Base-by-base conservation (phyloP, 2,797 vertebrate species). In the Iguana delicatissima region DNA sequence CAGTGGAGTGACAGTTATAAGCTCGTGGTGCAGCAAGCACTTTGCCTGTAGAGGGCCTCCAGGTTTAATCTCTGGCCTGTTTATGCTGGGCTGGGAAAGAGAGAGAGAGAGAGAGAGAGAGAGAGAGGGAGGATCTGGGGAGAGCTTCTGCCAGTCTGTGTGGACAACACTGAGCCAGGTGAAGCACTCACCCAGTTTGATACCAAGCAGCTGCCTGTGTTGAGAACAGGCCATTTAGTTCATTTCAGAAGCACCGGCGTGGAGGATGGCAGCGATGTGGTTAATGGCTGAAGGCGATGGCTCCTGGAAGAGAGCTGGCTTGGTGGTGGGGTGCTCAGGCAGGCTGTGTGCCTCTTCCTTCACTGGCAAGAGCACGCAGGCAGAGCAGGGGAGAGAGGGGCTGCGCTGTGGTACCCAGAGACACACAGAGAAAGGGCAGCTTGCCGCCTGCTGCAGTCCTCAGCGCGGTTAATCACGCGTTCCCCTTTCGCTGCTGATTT, bases 401-500 rank as follows among this genome's bases (percentile, higher is more conserved):
- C 95, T 91, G 93, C 95, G 91, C 50, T 91, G 96, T 90, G 85
- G 93, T 90, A 95, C 95, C 94, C 95, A 88, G 95, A 98, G 97
- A 96, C 93, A 94, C 92, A 93, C 96, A 94, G 96, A 97, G 97
- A 95, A 96, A 95, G 97, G 97, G 94, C 97, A 94, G 94, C 97
- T 96, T 96, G 98, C 97, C 95, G 97, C 97, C 97, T 95, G 97
- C 97, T 95, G 96, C 95, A 95, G 96, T 97, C 97, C 97, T 98
- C 96, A 93, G 98, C 96, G 96, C 97, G 98, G 98, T 98, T 98
- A 98, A 98, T 99, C 98, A 98, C 98, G 97, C 94, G 94, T 97
- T 97, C 97, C 98, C 97, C 97, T 97, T 97, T 97, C 96, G 88
- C 97, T 96, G 96, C 98, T 99, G 98, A 99, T 99, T 99, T 99